These are phyloP conservation scores for Ceratitis capitata DNA, from an alignment of 1,140 invertebrate genomes.

Conservation along the genomic window DNA sequence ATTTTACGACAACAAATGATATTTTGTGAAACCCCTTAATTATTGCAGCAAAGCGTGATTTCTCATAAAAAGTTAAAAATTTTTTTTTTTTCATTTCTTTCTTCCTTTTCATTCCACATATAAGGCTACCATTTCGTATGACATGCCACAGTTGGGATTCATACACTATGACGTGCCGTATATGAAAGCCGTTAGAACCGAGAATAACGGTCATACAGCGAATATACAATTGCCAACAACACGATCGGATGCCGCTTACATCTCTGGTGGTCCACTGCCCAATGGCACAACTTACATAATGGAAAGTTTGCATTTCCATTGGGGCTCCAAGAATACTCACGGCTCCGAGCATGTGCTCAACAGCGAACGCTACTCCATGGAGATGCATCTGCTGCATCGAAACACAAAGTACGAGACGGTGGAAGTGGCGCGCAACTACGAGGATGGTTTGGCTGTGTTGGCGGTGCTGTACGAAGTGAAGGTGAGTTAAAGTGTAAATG, in stretches of 20 bases:
- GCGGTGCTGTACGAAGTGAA: constrained; percentile 83
- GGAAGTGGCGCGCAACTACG: constrained; percentile 71
- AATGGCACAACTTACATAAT: constrained; percentile 62
- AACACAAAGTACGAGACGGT: constrained; percentile 76
- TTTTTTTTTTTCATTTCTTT: neutral
- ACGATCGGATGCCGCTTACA: neutral
- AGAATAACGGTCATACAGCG: constrained; percentile 39
- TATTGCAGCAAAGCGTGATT: no score
- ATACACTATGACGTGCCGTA: constrained; percentile 25
- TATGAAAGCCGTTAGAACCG: neutral
- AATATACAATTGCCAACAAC: constrained; percentile 22
- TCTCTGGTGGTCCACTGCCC: constrained; percentile 49
- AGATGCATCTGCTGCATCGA: constrained; percentile 89
- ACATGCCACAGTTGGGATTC: neutral
- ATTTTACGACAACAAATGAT: no score
- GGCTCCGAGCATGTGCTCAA: constrained; percentile 69
- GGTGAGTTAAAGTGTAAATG: constrained; percentile 51
- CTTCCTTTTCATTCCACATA: neutral
- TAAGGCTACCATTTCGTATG: constrained; percentile 1
- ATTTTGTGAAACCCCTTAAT: no score
- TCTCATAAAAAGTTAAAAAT: no score
- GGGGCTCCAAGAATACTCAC: constrained; percentile 66
- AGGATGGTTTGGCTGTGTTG: constrained; percentile 81
- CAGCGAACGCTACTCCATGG: constrained; percentile 73
- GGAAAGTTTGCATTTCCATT: constrained; percentile 68